phyloP scores from a whole-genome alignment of 2,113 vertebrate genomes.

The Nycticorax nycticorax region DNA sequence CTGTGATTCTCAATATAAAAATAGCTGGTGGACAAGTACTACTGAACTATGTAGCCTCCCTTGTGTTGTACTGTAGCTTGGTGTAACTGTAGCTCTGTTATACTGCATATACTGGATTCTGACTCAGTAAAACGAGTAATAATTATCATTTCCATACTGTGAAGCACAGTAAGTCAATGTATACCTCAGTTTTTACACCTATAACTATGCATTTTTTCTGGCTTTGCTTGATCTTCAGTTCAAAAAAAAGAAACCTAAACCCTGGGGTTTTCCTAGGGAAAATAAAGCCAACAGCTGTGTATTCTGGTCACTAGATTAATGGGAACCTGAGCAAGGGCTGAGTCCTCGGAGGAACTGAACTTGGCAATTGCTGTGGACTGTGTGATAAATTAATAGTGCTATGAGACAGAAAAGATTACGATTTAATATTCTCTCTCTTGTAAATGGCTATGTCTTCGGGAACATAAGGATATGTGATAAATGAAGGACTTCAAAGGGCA shows the following conservation, averaged over 20 bases:
- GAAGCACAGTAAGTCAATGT: neutral
- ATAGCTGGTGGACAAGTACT: neutral
- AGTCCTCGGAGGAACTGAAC: neutral
- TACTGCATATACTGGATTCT: neutral
- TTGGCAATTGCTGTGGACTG: neutral
- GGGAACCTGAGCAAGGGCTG: neutral
- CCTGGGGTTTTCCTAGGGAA: neutral
- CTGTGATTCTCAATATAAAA: neutral
- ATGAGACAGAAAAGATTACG: neutral
- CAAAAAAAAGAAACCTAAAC: neutral
- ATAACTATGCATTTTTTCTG: neutral
- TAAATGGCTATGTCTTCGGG: neutral
- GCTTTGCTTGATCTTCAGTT: neutral
- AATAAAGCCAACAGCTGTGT: neutral
- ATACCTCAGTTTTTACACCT: neutral
- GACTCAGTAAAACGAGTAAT: neutral
- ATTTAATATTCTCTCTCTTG: neutral
- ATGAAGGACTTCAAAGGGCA: neutral
- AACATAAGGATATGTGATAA: neutral
- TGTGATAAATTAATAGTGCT: neutral
- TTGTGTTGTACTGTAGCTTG: neutral
- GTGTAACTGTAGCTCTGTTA: neutral
- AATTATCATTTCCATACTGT: neutral
- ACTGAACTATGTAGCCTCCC: fast-evolving
- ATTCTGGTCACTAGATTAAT: neutral